These are phyloP conservation scores for Coptodon rendalli DNA, from an alignment of 2,113 vertebrate genomes.

Conservation along the genomic window DNA sequence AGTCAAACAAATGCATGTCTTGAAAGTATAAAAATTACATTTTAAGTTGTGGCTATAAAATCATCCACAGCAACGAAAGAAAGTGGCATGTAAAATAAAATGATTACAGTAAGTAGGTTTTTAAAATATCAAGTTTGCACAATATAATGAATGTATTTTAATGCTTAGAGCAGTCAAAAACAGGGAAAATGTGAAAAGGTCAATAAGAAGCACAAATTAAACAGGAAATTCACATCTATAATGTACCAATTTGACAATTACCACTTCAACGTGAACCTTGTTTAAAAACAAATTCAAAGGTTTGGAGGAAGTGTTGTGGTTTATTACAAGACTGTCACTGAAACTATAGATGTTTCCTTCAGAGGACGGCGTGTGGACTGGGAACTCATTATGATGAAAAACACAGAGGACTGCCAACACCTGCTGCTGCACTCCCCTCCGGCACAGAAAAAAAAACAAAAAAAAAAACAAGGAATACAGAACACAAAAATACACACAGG, in stretches of 20 bases:
- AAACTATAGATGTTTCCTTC: slow-evolving; percentile 3
- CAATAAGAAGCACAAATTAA: neutral
- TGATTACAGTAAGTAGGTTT: neutral
- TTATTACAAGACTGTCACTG: neutral
- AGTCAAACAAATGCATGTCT: neutral
- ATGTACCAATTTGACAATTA: neutral
- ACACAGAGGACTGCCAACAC: slow-evolving; percentile 46
- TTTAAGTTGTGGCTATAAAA: neutral
- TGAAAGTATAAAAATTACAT: too few relatives aligned
- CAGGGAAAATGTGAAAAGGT: neutral
- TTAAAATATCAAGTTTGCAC: neutral
- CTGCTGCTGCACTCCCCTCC: slow-evolving; percentile 45
- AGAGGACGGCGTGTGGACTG: slow-evolving; percentile 38
- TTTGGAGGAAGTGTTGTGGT: neutral
- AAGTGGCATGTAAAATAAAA: neutral
- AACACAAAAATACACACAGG: slow-evolving; percentile 27
- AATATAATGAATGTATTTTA: neutral
- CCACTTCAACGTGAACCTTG: neutral
- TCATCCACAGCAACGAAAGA: neutral
- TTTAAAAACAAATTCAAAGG: neutral
- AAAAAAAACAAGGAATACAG: slow-evolving; percentile 3
- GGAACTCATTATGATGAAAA: slow-evolving; percentile 61
- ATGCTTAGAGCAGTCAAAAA: neutral
- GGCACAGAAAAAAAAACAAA: neutral
- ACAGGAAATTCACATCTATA: neutral